These are phyloP conservation scores for Charaxes varanes DNA, from an alignment of 1,140 invertebrate genomes.

Conservation along the genomic window DNA sequence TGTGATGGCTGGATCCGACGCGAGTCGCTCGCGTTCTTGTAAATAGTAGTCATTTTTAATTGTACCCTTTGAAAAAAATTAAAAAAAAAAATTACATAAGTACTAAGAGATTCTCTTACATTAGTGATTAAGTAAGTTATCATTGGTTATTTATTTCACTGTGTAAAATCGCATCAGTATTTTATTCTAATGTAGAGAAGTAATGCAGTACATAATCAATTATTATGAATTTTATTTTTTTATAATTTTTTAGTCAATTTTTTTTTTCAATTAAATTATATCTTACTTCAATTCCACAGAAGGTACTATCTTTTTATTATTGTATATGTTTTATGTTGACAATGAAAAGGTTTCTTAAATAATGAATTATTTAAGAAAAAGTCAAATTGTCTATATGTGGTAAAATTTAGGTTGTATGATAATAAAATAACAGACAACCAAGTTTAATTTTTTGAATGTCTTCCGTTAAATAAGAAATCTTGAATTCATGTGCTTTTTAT, in stretches of 20 bases:
- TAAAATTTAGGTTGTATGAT: too few relatives aligned
- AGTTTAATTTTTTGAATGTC: too few relatives aligned
- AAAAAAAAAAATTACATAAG: constrained; percentile 4
- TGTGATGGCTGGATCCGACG: constrained; percentile 12
- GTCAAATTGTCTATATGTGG: too few relatives aligned
- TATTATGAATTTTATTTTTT: background rate
- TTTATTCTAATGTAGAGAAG: background rate
- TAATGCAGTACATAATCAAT: background rate
- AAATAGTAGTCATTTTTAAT: constrained; percentile 13
- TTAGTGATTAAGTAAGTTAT: constrained; percentile 12
- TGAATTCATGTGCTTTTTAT: too few relatives aligned
- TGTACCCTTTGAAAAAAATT: constrained; percentile 4
- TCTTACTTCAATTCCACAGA: too few relatives aligned
- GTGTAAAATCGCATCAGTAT: background rate
- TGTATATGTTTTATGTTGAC: too few relatives aligned
- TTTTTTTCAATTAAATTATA: too few relatives aligned
- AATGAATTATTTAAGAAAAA: too few relatives aligned
- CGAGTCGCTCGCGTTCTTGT: constrained; percentile 5
- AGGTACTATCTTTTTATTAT: too few relatives aligned
- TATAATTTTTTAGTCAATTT: background rate
- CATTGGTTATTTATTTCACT: constrained; percentile 7
- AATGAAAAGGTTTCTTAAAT: too few relatives aligned
- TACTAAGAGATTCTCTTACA: background rate
- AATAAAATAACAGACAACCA: too few relatives aligned
- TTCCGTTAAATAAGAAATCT: too few relatives aligned